These are phyloP conservation scores for Diarsia mendica DNA, from an alignment of 2,888 invertebrate species.

Conservation along the genomic window DNA sequence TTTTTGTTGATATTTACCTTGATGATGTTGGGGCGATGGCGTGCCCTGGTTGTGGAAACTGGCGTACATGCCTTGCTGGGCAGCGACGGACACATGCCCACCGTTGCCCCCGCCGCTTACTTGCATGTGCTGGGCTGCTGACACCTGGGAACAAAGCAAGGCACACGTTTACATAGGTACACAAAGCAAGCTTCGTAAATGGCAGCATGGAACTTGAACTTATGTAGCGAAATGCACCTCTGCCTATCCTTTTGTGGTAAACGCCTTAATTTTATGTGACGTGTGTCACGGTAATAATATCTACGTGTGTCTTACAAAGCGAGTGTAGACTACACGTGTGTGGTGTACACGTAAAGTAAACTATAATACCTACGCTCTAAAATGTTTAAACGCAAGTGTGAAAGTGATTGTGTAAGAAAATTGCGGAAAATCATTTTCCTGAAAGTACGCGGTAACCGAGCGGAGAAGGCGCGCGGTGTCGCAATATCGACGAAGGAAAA, in stretches of 20 bases:
- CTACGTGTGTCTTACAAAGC: background rate
- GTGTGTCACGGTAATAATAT: no score
- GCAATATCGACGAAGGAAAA: slow-evolving; percentile 2
- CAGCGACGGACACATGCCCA: slow-evolving; percentile 94
- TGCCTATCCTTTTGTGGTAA: background rate
- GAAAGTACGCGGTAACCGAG: background rate
- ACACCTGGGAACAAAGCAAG: slow-evolving; percentile 90
- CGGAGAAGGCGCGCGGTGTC: background rate
- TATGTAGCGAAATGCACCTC: background rate
- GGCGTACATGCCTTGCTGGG: slow-evolving; percentile 95
- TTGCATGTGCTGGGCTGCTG: slow-evolving; percentile 96
- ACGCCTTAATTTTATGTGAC: background rate
- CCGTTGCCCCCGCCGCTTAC: slow-evolving; percentile 93
- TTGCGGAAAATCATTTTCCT: slow-evolving; percentile 7
- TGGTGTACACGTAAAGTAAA: background rate
- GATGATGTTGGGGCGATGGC: slow-evolving; percentile 88
- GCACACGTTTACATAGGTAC: background rate
- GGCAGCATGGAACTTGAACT: background rate
- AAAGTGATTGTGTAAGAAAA: background rate
- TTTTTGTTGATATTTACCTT: slow-evolving; percentile 73
- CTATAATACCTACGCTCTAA: background rate
- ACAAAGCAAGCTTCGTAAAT: background rate
- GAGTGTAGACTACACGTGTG: background rate
- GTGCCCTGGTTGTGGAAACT: slow-evolving; percentile 87
- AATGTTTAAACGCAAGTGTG: background rate